A percentile compares a stretch with the other conserved stretches of the same genome.
Conservation (phyloP, 1,140 invertebrate species). For the Proales similis region DNA sequence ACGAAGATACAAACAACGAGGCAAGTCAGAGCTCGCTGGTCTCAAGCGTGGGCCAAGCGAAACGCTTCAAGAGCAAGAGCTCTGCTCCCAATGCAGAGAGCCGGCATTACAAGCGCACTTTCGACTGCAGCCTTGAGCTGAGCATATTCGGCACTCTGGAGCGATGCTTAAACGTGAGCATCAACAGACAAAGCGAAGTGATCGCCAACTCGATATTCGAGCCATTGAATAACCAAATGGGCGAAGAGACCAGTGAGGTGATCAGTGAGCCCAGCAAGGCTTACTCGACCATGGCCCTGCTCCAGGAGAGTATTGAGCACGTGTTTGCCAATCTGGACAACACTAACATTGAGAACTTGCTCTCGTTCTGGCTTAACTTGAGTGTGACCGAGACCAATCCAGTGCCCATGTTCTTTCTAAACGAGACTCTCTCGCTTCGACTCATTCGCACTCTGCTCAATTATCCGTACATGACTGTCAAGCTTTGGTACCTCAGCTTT, state of each 20-base stretch:
- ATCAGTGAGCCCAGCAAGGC: neutral
- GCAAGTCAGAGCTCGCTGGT: too few species aligned
- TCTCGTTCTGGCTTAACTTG: constrained; percentile 17
- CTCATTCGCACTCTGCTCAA: neutral
- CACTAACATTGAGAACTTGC: constrained; percentile 30
- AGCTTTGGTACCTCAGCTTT: constrained; percentile 23
- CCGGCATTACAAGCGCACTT: too few species aligned
- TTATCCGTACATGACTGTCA: constrained; percentile 20
- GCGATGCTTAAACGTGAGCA: neutral
- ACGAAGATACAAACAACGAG: too few species aligned
- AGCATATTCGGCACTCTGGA: constrained; percentile 14
- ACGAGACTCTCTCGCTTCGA: neutral
- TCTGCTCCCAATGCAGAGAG: too few species aligned
- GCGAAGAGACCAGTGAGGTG: neutral
- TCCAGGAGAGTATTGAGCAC: neutral
- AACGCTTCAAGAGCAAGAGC: too few species aligned
- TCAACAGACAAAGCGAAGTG: neutral
- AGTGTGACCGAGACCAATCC: neutral
- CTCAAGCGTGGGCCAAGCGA: too few species aligned
- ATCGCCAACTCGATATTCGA: neutral
- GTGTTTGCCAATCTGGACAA: neutral
- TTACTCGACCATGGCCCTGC: neutral
- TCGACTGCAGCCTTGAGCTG: constrained; percentile 1
- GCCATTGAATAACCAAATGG: neutral
- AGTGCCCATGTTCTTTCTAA: neutral